A percentile compares a stretch with the other conserved stretches of the same genome.
phyloP scores from a whole-genome alignment of 2,888 invertebrate species.

The Sphaerophoria rueppellii region DNA sequence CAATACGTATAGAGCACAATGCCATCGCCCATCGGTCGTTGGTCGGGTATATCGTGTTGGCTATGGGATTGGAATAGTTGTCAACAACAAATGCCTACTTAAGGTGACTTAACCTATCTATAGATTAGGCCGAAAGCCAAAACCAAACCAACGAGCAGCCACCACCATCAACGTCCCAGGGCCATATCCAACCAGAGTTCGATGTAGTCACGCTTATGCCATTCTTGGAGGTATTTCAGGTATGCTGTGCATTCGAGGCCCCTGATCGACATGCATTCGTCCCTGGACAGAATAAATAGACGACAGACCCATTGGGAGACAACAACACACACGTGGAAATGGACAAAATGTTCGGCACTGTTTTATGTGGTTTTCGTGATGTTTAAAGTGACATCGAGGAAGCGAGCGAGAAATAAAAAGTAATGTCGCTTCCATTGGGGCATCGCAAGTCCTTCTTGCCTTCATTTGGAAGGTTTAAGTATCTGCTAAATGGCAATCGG shows the following conservation, averaged over 20 bases:
- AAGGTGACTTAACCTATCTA: slow-evolving; percentile 73
- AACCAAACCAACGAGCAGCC: slow-evolving; percentile 70
- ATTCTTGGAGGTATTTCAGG: background rate
- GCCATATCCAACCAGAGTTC: background rate
- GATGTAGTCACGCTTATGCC: background rate
- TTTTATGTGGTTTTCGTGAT: slow-evolving; percentile 74
- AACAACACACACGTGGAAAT: slow-evolving; percentile 38
- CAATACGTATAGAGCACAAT: too few relatives aligned
- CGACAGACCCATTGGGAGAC: background rate
- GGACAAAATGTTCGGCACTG: slow-evolving; percentile 72
- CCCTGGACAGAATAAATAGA: slow-evolving; percentile 17
- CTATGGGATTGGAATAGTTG: slow-evolving; percentile 53
- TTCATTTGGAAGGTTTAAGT: slow-evolving; percentile 70
- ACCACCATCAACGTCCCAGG: slow-evolving; percentile 38
- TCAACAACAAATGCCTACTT: slow-evolving; percentile 74
- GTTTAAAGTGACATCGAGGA: slow-evolving; percentile 53
- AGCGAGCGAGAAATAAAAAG: slow-evolving; percentile 12
- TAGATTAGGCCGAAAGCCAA: slow-evolving; percentile 65
- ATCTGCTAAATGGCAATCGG: slow-evolving; percentile 72
- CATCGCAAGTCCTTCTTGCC: slow-evolving; percentile 9
- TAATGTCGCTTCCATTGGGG: slow-evolving; percentile 55
- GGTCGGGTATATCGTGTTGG: slow-evolving; percentile 35
- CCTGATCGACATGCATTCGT: background rate
- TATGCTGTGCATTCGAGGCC: background rate
- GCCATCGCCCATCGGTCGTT: background rate